Base-by-base conservation (phyloP, 2,888 invertebrate species). In the Ichneumoninae sp. region DNA sequence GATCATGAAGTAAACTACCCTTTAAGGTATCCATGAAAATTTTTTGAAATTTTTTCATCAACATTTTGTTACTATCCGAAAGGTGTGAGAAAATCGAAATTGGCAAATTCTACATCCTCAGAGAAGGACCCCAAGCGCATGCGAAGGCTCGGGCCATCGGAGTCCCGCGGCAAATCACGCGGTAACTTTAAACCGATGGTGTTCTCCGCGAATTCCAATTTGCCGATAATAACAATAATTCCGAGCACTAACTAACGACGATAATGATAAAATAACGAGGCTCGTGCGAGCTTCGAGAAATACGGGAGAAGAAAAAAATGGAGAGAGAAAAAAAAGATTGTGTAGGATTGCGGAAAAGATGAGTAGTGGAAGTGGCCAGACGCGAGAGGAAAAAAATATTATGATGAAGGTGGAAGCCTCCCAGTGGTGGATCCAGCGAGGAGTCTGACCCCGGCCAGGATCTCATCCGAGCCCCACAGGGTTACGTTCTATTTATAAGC, bases 401-500 rank as follows among this genome's bases (percentile, higher is more conserved):
- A 70, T 71, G 79, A 79, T 75, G 74, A 78, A 52, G 80, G 84
- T 69, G 85, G 87, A 72, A 83, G 44, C 44, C 83, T 66, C 84
- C 8, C 62, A 33, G 62, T 30, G 84, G 82, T 83, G 79, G 82
- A 82, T 68, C 76, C 71, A 50, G 33, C 26, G 52, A 72, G 70
- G 69, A 70, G 75, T 44, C 83, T 84, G 77, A 82, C 79, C 79
- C 57, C 36, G 50, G 76, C 52, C 68, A 69, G 33, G 60, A 50
- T 80, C 71, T 19, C 44, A 75, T 75, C 79, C 65, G 50, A 80
- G 87, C 87, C 88, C 88, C 87, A 87, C 87, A 88, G 90, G 91
- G 90, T 88, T 90, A 90, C 86, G 86, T 89, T 90, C 91, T 92
- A 92, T 92, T 92, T 92, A 89, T 91, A 92, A 87, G 91, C 74